Evolutionary conservation across 2,888 invertebrate species (phyloP), one percentile per base, ranked within the genome.

Genomic region (Phortica magna): DNA sequence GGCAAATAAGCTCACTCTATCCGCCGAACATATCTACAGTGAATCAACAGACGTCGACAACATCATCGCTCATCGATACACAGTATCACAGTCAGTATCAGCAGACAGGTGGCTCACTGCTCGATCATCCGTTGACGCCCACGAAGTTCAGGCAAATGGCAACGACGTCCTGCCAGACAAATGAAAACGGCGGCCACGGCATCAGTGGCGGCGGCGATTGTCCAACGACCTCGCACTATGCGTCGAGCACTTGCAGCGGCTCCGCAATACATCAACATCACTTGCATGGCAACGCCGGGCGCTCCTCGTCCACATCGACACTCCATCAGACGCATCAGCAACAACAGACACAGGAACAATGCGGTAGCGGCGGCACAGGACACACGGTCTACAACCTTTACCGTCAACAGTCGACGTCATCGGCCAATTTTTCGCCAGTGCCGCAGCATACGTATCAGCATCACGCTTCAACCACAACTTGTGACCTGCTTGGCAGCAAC

Each of bases 111-210:
- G 91, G 91, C 73, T 91, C 92, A 43, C 83, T 92, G 81, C 88
- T 92, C 67, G 92, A 92, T 82, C 92, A 92, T 84, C 92, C 92
- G 22, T 83, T 91, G 64, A 92, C 92, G 77, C 91, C 92, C 74
- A 91, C 92, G 77, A 89, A 91, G 79, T 91, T 91, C 84, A 90
- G 91, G 76, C 90, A 91, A 77, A 89, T 87, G 83, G 89, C 91
- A 77, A 90, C 90, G 76, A 90, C 91, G 43, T 91, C 92, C 53
- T 91, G 91, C 75, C 91, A 92, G 82, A 92, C 91, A 78, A 88
- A 89, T 71, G 91, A 91, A 78, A 83, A 83, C 76, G 81, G 82
- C 7, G 82, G 82, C 48, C 80, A 81, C 7, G 82, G 81, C 61
- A 78, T 79, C 39, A 75, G 14, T 48, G 22, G 71, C 31, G 31